Evolutionary conservation across 2,888 invertebrate genomes (phyloP).

Genomic region (Polyploca ridens): DNA sequence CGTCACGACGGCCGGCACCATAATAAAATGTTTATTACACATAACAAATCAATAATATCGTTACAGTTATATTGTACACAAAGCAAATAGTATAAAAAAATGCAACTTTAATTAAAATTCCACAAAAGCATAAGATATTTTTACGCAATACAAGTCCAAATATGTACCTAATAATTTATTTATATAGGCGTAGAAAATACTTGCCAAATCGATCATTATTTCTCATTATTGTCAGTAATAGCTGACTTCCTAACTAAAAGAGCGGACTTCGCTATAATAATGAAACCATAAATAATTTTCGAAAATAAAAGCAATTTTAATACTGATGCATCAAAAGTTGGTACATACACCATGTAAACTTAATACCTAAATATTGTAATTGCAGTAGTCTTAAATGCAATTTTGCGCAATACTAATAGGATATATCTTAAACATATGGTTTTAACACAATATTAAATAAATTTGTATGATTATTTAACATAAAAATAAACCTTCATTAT

Average conservation of each 20-base stretch:
- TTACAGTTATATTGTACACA: conserved; percentile 20
- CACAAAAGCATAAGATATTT: neutral
- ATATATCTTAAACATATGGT: conserved; percentile 23
- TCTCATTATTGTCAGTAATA: neutral
- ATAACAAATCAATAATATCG: conserved; percentile 31
- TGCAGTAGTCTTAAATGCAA: conserved; percentile 32
- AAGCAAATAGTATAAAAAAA: neutral
- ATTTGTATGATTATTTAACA: neutral
- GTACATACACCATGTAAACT: neutral
- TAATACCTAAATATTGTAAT: conserved; percentile 19
- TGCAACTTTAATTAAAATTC: neutral
- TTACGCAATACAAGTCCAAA: no score
- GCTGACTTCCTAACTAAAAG: no score
- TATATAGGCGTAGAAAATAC: neutral
- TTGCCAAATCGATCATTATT: no score
- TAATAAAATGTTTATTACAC: conserved; percentile 32
- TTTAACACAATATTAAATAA: neutral
- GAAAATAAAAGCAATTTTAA: no score
- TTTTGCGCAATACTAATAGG: conserved; percentile 26
- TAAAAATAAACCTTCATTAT: neutral
- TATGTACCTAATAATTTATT: neutral
- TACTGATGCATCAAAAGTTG: neutral
- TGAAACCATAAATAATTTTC: no score
- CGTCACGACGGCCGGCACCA: conserved; percentile 54
- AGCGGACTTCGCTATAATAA: neutral